Conservation (phyloP, 2,113 vertebrate species). For the Pycnonotus jocosus region DNA sequence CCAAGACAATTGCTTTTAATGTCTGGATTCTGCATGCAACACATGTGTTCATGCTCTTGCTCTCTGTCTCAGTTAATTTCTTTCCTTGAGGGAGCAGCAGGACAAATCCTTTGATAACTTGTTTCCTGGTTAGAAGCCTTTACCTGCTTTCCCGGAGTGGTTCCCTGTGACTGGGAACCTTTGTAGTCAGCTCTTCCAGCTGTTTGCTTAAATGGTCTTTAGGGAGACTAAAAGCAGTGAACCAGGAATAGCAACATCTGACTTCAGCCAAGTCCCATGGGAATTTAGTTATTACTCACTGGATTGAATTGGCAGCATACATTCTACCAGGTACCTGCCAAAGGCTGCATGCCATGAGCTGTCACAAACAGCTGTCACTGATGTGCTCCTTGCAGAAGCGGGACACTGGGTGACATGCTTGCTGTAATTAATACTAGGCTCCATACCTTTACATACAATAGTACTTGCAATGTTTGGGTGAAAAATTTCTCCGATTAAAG, state of each 20-base stretch:
- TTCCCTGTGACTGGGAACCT: slow-evolving; percentile 46
- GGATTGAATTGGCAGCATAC: slow-evolving; percentile 64
- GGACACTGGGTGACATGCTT: slow-evolving; percentile 12
- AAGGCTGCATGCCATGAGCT: slow-evolving; percentile 81
- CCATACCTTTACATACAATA: slow-evolving; percentile 31
- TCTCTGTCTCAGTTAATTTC: not conserved
- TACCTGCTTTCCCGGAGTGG: slow-evolving; percentile 50
- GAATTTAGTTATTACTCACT: slow-evolving; percentile 73
- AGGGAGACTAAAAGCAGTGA: slow-evolving; percentile 74
- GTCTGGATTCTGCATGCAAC: not conserved
- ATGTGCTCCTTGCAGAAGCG: slow-evolving; percentile 56
- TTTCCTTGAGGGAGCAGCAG: not conserved
- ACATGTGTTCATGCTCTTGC: not conserved
- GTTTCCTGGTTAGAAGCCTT: slow-evolving; percentile 25
- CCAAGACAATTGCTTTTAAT: not conserved
- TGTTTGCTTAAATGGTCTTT: slow-evolving; percentile 70
- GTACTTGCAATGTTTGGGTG: slow-evolving; percentile 49
- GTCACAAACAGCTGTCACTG: slow-evolving; percentile 71
- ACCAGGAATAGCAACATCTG: slow-evolving; percentile 74
- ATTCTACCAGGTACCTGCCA: slow-evolving; percentile 72
- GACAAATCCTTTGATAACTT: not conserved
- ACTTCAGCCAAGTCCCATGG: slow-evolving; percentile 65
- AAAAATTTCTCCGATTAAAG: slow-evolving; percentile 64
- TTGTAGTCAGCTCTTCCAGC: slow-evolving; percentile 64
- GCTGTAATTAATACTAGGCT: slow-evolving; percentile 48